phyloP scores from a whole-genome alignment of 2,797 vertebrate species.

The Harpagifer antarcticus region DNA sequence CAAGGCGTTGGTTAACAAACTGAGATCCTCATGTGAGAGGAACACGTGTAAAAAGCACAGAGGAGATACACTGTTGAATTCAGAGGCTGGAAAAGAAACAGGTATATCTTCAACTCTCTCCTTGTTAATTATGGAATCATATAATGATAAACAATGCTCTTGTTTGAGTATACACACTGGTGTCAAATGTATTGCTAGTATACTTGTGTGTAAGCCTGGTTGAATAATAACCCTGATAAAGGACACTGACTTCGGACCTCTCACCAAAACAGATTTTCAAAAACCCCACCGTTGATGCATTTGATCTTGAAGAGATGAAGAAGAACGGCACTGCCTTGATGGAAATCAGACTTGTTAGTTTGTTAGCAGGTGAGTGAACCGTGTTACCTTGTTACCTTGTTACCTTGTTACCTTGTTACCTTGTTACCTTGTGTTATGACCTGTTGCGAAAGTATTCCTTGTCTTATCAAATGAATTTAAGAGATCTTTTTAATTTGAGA shows the following conservation, averaged over 20 bases:
- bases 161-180: no score
- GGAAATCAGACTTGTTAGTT: constrained; percentile 72
- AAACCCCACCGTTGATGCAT: constrained; percentile 7
- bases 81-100: neutral
- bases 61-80: neutral
- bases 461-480: neutral
- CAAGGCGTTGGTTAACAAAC: constrained; percentile 68
- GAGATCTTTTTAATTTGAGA: no score
- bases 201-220: neutral
- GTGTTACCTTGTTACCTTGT: no score
- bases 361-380: constrained; percentile 83
- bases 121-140: neutral
- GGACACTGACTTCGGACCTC: constrained; percentile 19
- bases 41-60: constrained; percentile 33
- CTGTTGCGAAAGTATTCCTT: neutral
- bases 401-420: no score
- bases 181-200: no score
- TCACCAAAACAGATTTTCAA: constrained; percentile 30
- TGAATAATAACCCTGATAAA: constrained; percentile 9
- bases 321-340: constrained; percentile 53
- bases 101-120: constrained; percentile 5
- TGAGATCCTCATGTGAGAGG: constrained; percentile 61
- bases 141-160: neutral
- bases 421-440: neutral
- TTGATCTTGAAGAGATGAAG: neutral